phyloP scores from a whole-genome alignment of 2,888 invertebrate species.

The Chloroclystis v-ata region DNA sequence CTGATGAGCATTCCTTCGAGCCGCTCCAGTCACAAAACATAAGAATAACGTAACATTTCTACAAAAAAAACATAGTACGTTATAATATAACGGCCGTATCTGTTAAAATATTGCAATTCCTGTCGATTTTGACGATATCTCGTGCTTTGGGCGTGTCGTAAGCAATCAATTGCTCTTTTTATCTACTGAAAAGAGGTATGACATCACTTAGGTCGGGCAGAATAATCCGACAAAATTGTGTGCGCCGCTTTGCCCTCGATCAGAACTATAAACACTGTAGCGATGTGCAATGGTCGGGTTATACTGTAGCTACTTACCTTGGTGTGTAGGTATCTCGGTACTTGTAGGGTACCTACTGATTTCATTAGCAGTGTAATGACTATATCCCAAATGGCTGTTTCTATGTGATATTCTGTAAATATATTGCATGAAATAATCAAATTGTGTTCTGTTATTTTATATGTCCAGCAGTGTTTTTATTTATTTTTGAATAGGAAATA shows the following conservation, averaged over 20 bases:
- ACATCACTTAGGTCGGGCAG: constrained; percentile 60
- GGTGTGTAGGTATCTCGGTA: too few species aligned
- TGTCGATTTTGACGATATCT: constrained; percentile 26
- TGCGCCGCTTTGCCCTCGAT: background rate
- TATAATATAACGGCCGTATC: too few species aligned
- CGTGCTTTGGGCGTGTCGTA: constrained; percentile 55
- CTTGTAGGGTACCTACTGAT: background rate
- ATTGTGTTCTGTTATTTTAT: too few species aligned
- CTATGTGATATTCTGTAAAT: background rate
- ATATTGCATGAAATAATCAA: too few species aligned
- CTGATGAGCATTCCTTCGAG: too few species aligned
- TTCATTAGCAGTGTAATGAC: background rate
- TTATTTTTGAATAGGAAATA: too few species aligned
- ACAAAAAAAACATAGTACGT: too few species aligned
- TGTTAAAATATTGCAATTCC: background rate
- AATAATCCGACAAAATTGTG: constrained; percentile 46
- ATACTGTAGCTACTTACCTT: constrained; percentile 6
- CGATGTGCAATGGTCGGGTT: constrained; percentile 17
- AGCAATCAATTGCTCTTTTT: constrained; percentile 54
- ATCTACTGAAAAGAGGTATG: constrained; percentile 57
- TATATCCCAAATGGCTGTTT: background rate
- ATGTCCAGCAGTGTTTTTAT: too few species aligned
- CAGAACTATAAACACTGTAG: background rate
- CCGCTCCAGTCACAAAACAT: background rate
- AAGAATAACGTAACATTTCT: too few species aligned